phyloP scores from a whole-genome alignment of 2,888 invertebrate species.

The Podabrus alpinus region DNA sequence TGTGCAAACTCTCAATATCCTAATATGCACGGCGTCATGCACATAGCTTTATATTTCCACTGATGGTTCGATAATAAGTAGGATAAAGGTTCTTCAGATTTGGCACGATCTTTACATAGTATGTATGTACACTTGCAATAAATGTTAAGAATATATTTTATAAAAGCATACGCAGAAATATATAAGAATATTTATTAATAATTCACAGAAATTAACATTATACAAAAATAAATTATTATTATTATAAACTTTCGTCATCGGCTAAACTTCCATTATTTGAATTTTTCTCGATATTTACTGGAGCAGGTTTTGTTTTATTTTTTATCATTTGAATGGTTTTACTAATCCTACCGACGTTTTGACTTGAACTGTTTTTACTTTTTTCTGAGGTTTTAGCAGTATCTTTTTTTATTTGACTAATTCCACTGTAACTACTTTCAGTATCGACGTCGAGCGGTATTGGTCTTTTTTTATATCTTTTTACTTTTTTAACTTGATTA shows the following conservation, averaged over 20 bases:
- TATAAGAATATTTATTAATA: neutral
- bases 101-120: too few species aligned
- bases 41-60: too few species aligned
- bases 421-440: slow-evolving; percentile 11
- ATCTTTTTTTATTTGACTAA: slow-evolving; percentile 7
- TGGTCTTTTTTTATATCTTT: neutral
- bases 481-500: neutral
- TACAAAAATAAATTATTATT: neutral
- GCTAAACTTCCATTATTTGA: slow-evolving; percentile 27
- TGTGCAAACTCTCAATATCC: too few species aligned
- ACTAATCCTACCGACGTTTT: too few species aligned
- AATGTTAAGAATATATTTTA: too few species aligned
- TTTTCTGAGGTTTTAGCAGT: neutral
- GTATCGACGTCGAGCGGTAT: neutral
- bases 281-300: neutral
- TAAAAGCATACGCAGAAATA: too few species aligned
- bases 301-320: too few species aligned
- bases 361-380: slow-evolving; percentile 4
- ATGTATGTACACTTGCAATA: too few species aligned
- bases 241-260: slow-evolving; percentile 22
- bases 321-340: slow-evolving; percentile 9
- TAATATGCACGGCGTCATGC: too few species aligned
- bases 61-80: too few species aligned
- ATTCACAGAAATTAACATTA: neutral
- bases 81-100: too few species aligned